Conservation (phyloP, 37 sponge, comb jelly and placozoan species). For the Dysidea cf. avara region DNA sequence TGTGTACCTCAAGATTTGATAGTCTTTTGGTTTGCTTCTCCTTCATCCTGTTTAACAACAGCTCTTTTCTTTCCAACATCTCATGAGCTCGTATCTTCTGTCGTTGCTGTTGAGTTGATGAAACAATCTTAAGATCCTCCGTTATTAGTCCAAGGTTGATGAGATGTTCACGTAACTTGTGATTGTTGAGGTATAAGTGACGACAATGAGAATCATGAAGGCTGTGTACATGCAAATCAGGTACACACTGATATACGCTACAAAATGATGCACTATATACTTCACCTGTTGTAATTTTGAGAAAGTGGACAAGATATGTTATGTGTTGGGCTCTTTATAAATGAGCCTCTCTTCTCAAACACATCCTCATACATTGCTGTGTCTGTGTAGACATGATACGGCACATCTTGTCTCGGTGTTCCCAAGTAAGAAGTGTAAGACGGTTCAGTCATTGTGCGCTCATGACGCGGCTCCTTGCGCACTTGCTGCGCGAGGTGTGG, state of each 20-base stretch:
- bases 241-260: neutral
- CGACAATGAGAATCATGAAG: conserved; percentile 86
- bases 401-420: conserved; percentile 85
- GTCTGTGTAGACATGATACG: conserved; percentile 65
- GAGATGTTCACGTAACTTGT: conserved; percentile 61
- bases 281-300: neutral
- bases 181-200: conserved; percentile 75
- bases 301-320: neutral
- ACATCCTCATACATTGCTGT: conserved; percentile 90
- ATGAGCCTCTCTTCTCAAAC: conserved; percentile 77
- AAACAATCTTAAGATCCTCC: conserved; percentile 77
- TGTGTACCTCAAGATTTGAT: too few relatives aligned
- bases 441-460: conserved; percentile 58
- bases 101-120: conserved; percentile 72
- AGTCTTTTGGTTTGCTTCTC: too few relatives aligned
- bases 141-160: conserved; percentile 77
- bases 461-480: conserved; percentile 10
- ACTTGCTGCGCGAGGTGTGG: conserved; percentile 24
- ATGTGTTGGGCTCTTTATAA: conserved; percentile 6
- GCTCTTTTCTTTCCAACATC: conserved; percentile 84
- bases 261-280: neutral
- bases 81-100: conserved; percentile 89
- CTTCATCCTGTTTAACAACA: conserved; percentile 16
- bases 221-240: conserved; percentile 22
- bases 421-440: conserved; percentile 79